Conservation (phyloP, 1,140 invertebrate genomes). For the Zaprionus ornatus region DNA sequence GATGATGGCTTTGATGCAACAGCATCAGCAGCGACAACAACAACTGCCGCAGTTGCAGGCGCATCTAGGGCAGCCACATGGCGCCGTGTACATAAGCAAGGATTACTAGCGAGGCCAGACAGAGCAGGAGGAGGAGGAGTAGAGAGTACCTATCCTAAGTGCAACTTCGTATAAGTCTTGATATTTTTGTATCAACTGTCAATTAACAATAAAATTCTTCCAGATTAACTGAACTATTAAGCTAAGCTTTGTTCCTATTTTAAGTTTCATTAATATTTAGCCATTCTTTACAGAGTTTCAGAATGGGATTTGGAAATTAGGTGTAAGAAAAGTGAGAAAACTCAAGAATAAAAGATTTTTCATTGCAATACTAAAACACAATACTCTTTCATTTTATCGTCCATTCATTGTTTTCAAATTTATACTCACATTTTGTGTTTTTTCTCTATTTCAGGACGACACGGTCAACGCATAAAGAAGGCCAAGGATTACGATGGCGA, state of each 20-base stretch:
- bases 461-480: slow-evolving; percentile 10
- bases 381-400: slow-evolving; percentile 3
- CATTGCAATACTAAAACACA: background rate
- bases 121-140: background rate
- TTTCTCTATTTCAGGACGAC: slow-evolving; percentile 31
- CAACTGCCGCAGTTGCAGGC: slow-evolving; percentile 30
- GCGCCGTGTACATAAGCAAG: slow-evolving; percentile 62
- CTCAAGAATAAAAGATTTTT: background rate
- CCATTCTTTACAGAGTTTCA: background rate
- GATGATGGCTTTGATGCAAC: slow-evolving; percentile 71
- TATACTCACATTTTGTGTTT: background rate
- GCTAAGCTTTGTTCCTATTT: background rate
- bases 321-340: too few species aligned
- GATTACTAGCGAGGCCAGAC: slow-evolving; percentile 47
- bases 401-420: background rate
- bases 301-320: too few species aligned
- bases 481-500: slow-evolving; percentile 35
- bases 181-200: slow-evolving; percentile 42
- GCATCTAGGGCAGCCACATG: slow-evolving; percentile 35
- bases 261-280: background rate
- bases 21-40: slow-evolving; percentile 47
- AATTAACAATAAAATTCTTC: slow-evolving; percentile 44
- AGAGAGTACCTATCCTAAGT: slow-evolving; percentile 56
- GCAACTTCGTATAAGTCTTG: slow-evolving; percentile 44
- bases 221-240: slow-evolving; percentile 1